phyloP scores from a whole-genome alignment of 2,797 vertebrate species.

The Danio tinwini region DNA sequence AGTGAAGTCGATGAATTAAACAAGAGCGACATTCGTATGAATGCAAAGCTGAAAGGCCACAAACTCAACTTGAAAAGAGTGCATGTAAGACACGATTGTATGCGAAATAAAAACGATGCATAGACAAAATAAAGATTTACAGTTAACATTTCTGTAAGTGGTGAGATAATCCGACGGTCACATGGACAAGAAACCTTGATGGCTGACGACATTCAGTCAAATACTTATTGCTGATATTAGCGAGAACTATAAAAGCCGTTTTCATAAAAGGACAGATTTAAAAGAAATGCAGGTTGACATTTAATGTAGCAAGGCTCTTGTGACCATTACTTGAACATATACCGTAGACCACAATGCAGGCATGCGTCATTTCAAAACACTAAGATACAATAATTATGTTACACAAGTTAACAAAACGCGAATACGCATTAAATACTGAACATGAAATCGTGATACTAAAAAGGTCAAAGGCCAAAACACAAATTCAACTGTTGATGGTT shows the following conservation, averaged over 20 bases:
- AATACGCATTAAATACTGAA: constrained; percentile 79
- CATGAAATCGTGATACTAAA: constrained; percentile 67
- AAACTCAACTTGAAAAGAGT: constrained; percentile 54
- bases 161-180: constrained; percentile 59
- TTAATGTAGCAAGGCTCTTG: constrained; percentile 64
- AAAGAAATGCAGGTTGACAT: constrained; percentile 71
- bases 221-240: constrained; percentile 71
- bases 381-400: constrained; percentile 73
- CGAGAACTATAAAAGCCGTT: constrained; percentile 56
- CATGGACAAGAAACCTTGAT: constrained; percentile 67
- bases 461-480: constrained; percentile 63
- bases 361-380: constrained; percentile 76
- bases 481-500: constrained; percentile 68
- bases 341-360: constrained; percentile 74
- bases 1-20: constrained; percentile 65
- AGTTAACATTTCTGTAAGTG: constrained; percentile 60
- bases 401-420: constrained; percentile 76
- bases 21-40: constrained; percentile 37
- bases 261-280: constrained; percentile 64
- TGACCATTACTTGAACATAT: constrained; percentile 65
- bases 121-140: constrained; percentile 71
- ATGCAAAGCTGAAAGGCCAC: constrained; percentile 51
- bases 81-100: constrained; percentile 72
- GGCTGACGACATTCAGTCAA: constrained; percentile 72
- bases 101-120: constrained; percentile 71